Evolutionary conservation across 1,140 invertebrate genomes (phyloP), one percentile per base, ranked within the genome.

Genomic region (Ips typographus): DNA sequence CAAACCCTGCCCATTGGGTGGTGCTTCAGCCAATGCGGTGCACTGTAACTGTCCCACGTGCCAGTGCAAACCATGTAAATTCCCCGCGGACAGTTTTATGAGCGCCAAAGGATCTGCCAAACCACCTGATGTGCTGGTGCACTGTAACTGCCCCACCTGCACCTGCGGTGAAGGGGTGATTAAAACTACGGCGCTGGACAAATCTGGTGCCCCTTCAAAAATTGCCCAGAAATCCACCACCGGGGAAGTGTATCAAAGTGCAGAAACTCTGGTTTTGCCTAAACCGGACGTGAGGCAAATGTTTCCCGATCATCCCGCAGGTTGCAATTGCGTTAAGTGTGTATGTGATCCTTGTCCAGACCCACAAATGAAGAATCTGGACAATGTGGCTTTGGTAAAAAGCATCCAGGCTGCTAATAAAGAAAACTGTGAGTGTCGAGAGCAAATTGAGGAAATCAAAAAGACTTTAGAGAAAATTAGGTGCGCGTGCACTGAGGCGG

Each of bases 401-500:
- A 70, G 61, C 37, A 71, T 71, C 6, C 47, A 70, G 39, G 49
- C 53, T 2, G 52, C 56, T 40, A 64, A 63, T 37, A 69, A 74
- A 52, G 74, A 76, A 65, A 73, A 71, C 37, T 69, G 66, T 22
- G 64, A 71, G 8, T 71, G 74, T 44, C 60, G 62, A 44, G 63
- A 69, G 37, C 70, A 74, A 61, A 75, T 75, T 36, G 66, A 72
- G 22, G 70, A 74, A 57, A 70, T 74, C 44, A 63, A 68, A 43
- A 66, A 49, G 47, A 62, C 74, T 37, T 53, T 77, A 49, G 64
- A 71, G 5, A 68, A 71, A 62, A 76, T 77, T 4, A 73, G 65
- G 40, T 75, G 72, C 52, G 68, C 73, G 7, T 77, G 76, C 42
- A 47, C 42, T 4, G 71, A 71, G 39, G 74, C 74, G 7, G 74